phyloP scores from a whole-genome alignment of 2,113 vertebrate species.

The Atractosteus spatula region DNA sequence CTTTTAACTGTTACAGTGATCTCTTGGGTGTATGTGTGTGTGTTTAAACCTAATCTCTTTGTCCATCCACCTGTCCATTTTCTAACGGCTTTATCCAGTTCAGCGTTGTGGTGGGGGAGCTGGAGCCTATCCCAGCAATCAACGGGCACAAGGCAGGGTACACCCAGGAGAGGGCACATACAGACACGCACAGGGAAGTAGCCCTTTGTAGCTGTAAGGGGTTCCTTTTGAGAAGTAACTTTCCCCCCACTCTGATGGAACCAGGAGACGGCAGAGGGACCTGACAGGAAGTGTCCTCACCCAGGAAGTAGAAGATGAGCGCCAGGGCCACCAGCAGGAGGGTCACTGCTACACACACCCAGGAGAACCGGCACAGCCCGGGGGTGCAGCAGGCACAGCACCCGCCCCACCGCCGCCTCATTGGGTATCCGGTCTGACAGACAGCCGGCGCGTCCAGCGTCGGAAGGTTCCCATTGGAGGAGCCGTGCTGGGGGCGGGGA shows the following conservation, averaged over 20 bases:
- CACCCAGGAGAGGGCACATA: too few relatives aligned
- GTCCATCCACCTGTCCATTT: too few relatives aligned
- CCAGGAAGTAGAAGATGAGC: slow-evolving; percentile 60
- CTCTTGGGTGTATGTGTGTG: too few relatives aligned
- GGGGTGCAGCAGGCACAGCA: slow-evolving; percentile 52
- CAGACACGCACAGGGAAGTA: not conserved
- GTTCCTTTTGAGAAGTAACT: not conserved
- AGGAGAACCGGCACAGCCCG: slow-evolving; percentile 44
- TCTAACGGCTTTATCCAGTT: too few relatives aligned
- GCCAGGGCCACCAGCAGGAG: slow-evolving; percentile 63
- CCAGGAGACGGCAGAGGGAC: too few relatives aligned
- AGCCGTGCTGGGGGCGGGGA: slow-evolving; percentile 43
- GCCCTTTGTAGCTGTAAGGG: not conserved
- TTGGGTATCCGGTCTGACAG: slow-evolving; percentile 32
- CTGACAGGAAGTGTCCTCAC: slow-evolving; percentile 27
- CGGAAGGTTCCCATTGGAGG: slow-evolving; percentile 49
- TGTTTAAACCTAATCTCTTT: too few relatives aligned
- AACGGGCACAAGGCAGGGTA: too few relatives aligned
- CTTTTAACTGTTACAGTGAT: too few relatives aligned
- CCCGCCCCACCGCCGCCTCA: slow-evolving; percentile 33
- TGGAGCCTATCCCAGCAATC: too few relatives aligned
- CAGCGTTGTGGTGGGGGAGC: too few relatives aligned
- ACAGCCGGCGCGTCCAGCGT: slow-evolving; percentile 16
- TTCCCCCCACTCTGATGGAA: too few relatives aligned
- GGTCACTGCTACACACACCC: slow-evolving; percentile 61